Conservation (phyloP, 2,113 vertebrate species). For the Dicaeum eximium region DNA sequence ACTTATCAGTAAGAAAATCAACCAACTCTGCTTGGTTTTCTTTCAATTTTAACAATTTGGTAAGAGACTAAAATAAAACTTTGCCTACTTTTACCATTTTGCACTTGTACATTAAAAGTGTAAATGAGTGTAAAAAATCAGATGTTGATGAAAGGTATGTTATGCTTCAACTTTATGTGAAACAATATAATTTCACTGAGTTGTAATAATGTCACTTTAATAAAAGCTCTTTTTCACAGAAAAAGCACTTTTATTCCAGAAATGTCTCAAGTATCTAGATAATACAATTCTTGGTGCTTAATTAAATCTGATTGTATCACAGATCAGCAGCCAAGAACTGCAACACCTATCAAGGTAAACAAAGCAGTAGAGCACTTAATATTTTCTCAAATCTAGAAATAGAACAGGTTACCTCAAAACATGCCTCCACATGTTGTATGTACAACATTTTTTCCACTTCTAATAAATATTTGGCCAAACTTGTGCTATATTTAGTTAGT, state of each 20-base stretch:
- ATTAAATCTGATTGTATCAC: neutral
- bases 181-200: neutral
- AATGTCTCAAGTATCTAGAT: neutral
- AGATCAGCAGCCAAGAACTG: neutral
- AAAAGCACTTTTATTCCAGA: neutral
- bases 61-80: neutral
- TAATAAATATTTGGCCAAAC: neutral
- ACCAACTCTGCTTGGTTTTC: accelerated
- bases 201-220: neutral
- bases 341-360: neutral
- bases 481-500: neutral
- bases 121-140: neutral
- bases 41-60: neutral
- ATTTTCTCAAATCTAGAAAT: neutral
- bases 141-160: neutral
- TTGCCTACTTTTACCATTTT: neutral
- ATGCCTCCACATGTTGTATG: neutral
- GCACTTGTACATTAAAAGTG: neutral
- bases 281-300: neutral
- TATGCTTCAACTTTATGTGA: neutral
- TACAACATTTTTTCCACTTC: neutral
- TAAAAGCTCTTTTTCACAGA: neutral
- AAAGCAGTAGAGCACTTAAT: neutral
- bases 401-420: neutral
- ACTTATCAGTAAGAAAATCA: neutral